phyloP scores from a whole-genome alignment of 1,140 invertebrate species.

The Leptonema lineaticorne region DNA sequence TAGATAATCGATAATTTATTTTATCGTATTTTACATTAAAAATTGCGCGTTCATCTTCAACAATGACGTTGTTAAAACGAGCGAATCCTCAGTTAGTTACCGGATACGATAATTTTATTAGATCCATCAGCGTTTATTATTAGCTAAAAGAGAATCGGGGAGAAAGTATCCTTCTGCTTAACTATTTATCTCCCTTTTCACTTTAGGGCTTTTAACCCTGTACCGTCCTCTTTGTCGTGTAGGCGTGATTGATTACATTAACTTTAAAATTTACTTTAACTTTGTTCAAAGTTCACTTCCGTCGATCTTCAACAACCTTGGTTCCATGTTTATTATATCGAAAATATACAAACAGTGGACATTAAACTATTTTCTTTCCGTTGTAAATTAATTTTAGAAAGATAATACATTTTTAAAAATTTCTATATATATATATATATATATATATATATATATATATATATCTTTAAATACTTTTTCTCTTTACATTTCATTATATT shows the following conservation, averaged over 20 bases:
- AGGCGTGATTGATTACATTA: slow-evolving; percentile 23
- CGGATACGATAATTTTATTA: slow-evolving; percentile 17
- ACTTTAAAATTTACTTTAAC: slow-evolving; percentile 16
- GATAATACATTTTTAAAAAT: no score
- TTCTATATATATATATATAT: no score
- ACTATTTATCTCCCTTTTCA: neutral
- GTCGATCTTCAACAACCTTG: no score
- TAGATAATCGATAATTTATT: no score
- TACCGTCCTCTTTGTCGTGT: slow-evolving; percentile 5
- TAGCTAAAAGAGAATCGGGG: neutral
- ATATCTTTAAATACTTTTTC: no score
- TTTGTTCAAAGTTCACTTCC: neutral
- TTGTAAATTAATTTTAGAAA: no score
- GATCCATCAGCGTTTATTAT: slow-evolving; percentile 21
- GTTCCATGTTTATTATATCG: no score
- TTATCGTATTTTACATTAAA: no score
- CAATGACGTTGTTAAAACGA: slow-evolving; percentile 7
- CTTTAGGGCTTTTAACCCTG: slow-evolving; percentile 21
- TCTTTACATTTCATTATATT: no score
- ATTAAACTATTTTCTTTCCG: no score
- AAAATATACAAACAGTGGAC: no score
- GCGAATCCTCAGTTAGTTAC: slow-evolving; percentile 1
- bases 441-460: no score
- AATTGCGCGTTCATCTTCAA: slow-evolving; percentile 11
- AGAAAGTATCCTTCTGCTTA: neutral